Evolutionary conservation across 2,113 vertebrate genomes (phyloP).

Genomic region (Scomber japonicus): DNA sequence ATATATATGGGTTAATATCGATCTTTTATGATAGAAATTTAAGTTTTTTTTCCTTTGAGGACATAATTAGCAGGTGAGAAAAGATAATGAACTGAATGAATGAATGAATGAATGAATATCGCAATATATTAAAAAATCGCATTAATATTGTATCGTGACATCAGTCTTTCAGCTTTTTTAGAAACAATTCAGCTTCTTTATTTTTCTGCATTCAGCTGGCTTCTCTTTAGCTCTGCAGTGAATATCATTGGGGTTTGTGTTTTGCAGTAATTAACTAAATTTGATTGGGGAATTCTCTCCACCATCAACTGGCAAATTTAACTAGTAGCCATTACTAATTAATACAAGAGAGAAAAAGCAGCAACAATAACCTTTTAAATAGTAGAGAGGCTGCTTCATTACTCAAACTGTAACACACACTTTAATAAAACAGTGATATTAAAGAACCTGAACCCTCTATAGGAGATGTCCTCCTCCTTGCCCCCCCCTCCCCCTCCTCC

Average conservation of each 20-base stretch:
- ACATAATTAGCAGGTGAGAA: too few species aligned
- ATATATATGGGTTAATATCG: too few species aligned
- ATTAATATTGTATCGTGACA: too few species aligned
- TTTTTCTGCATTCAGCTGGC: too few species aligned
- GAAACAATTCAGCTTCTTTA: too few species aligned
- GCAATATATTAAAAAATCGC: too few species aligned
- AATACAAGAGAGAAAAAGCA: conserved; percentile 88
- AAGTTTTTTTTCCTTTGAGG: too few species aligned
- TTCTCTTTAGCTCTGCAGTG: not conserved
- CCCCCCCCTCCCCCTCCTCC: conserved; percentile 63
- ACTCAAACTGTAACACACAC: not conserved
- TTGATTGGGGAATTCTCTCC: conserved; percentile 92
- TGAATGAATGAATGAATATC: too few species aligned
- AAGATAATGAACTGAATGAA: too few species aligned
- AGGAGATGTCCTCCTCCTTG: not conserved
- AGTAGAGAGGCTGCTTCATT: not conserved
- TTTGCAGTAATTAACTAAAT: conserved; percentile 93
- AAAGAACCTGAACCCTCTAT: not conserved
- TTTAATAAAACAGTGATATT: not conserved
- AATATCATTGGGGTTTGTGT: conserved; percentile 73
- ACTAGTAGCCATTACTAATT: conserved; percentile 93
- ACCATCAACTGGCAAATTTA: conserved; percentile 92
- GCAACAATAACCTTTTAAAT: conserved; percentile 85
- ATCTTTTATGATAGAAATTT: too few species aligned
- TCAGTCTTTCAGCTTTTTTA: too few species aligned